Evolutionary conservation across 1,140 invertebrate genomes (phyloP), one percentile per base, ranked within the genome.

Genomic region (Dendrolimus kikuchii): DNA sequence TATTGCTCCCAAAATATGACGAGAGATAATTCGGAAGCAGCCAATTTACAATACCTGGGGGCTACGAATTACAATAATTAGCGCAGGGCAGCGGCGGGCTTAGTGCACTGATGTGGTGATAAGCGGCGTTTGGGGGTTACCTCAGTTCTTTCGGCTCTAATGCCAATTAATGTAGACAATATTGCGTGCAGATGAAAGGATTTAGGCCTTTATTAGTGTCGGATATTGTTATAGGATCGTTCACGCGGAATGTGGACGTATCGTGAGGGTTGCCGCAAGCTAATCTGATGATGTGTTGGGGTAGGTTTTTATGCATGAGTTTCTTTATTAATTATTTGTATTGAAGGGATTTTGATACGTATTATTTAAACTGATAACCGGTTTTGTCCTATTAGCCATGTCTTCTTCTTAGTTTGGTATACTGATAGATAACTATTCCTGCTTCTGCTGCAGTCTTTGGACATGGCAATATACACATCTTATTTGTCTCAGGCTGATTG

Each of bases 161-260:
- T 82, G 78, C 81, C 79, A 85, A 85, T 85, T 85, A 85, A 68
- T 73, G 65, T 64, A 72, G 71, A 77, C 77, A 81, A 80, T 80
- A 75, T 81, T 72, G 66, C 64, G 64, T 64, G 67, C 55, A 42
- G 50, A 9, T 77, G 70, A 77, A 81, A 77, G 79, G 81, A 80
- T 78, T 78, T 65, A 68, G 64, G 68, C 64, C 71, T 79, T 79
- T 85, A 83, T 83, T 85, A 81, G 67, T 80, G 78, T 79, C 74
- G 69, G 77, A 82, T 82, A 80, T 82, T 82, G 79, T 85, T 82
- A 74, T 68, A 61, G 59, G 66, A 46, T 59, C 73, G 66, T 60
- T 50, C 49, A 48, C 42, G 53, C 49, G 59, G 51, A 51, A 60
- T 46, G 42, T 38, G 50, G 49, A 36, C 44, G 46, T 8, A 40